Base-by-base conservation (phyloP, 1,140 invertebrate genomes). In the Papilio polytes region DNA sequence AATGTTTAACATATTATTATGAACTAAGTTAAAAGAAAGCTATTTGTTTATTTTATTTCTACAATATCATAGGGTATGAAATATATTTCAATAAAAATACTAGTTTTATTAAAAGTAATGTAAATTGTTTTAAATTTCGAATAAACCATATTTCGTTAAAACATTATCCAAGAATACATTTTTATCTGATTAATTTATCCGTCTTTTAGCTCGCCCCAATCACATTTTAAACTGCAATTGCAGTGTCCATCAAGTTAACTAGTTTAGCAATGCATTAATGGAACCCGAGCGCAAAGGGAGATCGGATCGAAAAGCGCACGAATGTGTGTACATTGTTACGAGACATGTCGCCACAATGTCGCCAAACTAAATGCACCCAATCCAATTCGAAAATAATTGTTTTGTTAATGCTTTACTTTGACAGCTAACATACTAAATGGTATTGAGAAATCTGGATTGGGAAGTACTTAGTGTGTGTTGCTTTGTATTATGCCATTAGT, bases 191-290 rank as follows among this genome's bases (percentile, higher is more conserved):
- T 13, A 70, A 70, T 70, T 31, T 31, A 36, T 31, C 10, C 22
- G n/a, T 20, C 12, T 53, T 76, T 53, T 53, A 22, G 41, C 20
- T 74, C 2, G 20, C 22, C 46, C 44, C 41, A 76, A 76, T 48
- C 74, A 26, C 44, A 48, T 53, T 74, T 46, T 18, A 51, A 53
- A 76, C 44, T 76, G 18, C 74, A 51, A 51, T 76, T 48, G 74
- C 46, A 76, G 74, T 51, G 74, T 76, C 74, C 74, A 76, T 51
- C 74, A 51, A 26, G 74, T 76, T 76, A 76, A 76, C 74, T 46
- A 76, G 74, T 76, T 76, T 76, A 76, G 74, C 41, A 76, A 51
- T 76, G 46, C 74, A 76, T 76, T 76, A 76, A 46, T 74, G 41
- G 18, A 74, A 36, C 72, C 36, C 36, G n/a, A 46, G 20, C 41